Base-by-base conservation (phyloP, 2,888 invertebrate genomes). In the Candidula unifasciata region DNA sequence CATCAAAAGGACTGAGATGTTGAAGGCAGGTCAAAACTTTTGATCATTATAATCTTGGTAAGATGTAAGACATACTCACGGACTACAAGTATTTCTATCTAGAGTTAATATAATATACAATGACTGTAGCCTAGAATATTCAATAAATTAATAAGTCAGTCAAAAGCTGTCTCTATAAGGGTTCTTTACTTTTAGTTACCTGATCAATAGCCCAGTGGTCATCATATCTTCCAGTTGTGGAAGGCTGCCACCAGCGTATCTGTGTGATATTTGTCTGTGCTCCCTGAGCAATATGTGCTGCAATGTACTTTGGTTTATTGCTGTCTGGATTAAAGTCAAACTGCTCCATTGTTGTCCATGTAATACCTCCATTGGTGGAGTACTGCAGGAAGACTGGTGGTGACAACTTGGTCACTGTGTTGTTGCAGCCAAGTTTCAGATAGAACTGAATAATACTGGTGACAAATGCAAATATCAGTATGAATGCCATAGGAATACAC, bases 141-240 rank as follows among this genome's bases (percentile, higher is more conserved):
- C n/a, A n/a, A n/a, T n/a, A n/a, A n/a, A n/a, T n/a, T n/a, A n/a
- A n/a, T n/a, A n/a, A n/a, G n/a, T n/a, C n/a, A n/a, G n/a, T n/a
- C n/a, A n/a, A n/a, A n/a, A n/a, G n/a, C n/a, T n/a, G n/a, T n/a
- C n/a, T n/a, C n/a, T n/a, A n/a, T n/a, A n/a, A n/a, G n/a, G n/a
- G n/a, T n/a, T n/a, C n/a, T n/a, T 13, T 13, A 33, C 33, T 71
- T 54, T 13, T 64, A 27, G 54, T 80, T 84, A 94, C 94, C 92
- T 94, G 93, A 87, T 94, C 94, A 30, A 94, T 90, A 5, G 94
- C 94, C 94, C 94, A 94, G 78, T 91, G 90, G 64, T 92, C 92
- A 37, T 87, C 80, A 85, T 90, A 93, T 6, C 85, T 89, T 18
- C 93, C 94, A 88, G 91, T 88, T 21, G 85, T 68, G 0, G 92